Percentiles rank a stretch among this genome's conserved stretches.
Conservation (phyloP, 1,140 invertebrate species). For the Steinernema khuongi region DNA sequence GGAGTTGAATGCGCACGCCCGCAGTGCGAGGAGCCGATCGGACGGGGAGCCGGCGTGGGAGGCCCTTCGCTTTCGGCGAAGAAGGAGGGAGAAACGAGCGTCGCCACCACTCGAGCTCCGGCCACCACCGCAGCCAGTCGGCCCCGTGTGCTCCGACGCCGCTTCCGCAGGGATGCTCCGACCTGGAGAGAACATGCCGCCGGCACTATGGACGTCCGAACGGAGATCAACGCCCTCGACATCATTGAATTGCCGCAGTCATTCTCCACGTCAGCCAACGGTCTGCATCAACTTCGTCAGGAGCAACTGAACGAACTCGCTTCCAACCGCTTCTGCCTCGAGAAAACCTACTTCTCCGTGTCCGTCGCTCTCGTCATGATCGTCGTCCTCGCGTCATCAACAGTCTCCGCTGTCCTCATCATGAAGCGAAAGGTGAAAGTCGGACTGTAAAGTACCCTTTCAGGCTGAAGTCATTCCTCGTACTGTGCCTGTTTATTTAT, state of each 20-base stretch:
- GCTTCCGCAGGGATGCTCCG: not conserved
- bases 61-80: slow-evolving; percentile 1
- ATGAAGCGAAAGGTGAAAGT: slow-evolving; percentile 17
- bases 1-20: slow-evolving; percentile 36
- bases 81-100: not conserved
- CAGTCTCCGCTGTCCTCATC: slow-evolving; percentile 42
- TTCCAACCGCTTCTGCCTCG: slow-evolving; percentile 15
- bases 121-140: slow-evolving; percentile 10
- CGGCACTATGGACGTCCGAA: slow-evolving; percentile 36
- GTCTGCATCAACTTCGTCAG: not conserved
- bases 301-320: not conserved
- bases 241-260: slow-evolving; percentile 26
- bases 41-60: slow-evolving; percentile 30
- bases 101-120: slow-evolving; percentile 9
- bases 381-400: slow-evolving; percentile 28
- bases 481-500: not conserved
- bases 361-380: slow-evolving; percentile 36
- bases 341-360: slow-evolving; percentile 27
- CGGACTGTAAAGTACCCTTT: not conserved
- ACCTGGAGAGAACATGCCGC: slow-evolving; percentile 12
- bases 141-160: not conserved
- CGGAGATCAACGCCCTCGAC: slow-evolving; percentile 36
- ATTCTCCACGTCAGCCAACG: slow-evolving; percentile 13
- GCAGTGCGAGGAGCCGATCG: slow-evolving; percentile 34
- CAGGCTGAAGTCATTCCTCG: not conserved